A percentile compares a stretch with the other conserved stretches of the same genome.
Conservation (phyloP, 2,888 invertebrate genomes). For the Melinaea menophilus region DNA sequence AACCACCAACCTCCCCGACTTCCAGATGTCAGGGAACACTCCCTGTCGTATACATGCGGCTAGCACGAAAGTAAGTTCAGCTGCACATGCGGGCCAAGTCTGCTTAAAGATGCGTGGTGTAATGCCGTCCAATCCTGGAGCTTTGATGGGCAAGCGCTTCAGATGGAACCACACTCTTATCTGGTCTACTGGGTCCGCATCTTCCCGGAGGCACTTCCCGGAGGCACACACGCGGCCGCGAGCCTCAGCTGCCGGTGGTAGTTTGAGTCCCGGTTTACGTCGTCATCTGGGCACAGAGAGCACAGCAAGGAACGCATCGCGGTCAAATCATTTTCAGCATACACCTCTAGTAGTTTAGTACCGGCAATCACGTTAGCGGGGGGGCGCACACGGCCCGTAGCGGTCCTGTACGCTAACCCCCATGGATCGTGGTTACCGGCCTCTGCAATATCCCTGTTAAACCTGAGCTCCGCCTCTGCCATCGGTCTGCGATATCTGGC, state of each 20-base stretch:
- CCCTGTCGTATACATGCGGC: no score
- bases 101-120: background rate
- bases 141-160: slow-evolving; percentile 30
- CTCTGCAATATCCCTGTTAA: no score
- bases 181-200: slow-evolving; percentile 25
- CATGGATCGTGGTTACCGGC: no score
- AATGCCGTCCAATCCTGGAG: slow-evolving; percentile 2
- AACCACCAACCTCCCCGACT: no score
- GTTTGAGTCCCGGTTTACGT: slow-evolving; percentile 14
- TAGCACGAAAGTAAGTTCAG: no score
- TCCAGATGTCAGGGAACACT: slow-evolving; percentile 9
- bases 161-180: slow-evolving; percentile 6
- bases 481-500: no score
- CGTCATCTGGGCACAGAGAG: slow-evolving; percentile 40
- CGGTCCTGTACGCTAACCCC: no score
- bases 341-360: slow-evolving; percentile 9
- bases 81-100: no score
- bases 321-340: slow-evolving; percentile 10
- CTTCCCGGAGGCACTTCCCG: no score
- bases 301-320: slow-evolving; percentile 29
- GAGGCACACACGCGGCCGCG: slow-evolving; percentile 28
- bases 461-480: no score
- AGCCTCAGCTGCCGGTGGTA: slow-evolving; percentile 34
- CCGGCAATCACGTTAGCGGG: slow-evolving; percentile 27
- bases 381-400: background rate